Conservation (phyloP, 2,113 vertebrate genomes). For the Sylvia atricapilla region DNA sequence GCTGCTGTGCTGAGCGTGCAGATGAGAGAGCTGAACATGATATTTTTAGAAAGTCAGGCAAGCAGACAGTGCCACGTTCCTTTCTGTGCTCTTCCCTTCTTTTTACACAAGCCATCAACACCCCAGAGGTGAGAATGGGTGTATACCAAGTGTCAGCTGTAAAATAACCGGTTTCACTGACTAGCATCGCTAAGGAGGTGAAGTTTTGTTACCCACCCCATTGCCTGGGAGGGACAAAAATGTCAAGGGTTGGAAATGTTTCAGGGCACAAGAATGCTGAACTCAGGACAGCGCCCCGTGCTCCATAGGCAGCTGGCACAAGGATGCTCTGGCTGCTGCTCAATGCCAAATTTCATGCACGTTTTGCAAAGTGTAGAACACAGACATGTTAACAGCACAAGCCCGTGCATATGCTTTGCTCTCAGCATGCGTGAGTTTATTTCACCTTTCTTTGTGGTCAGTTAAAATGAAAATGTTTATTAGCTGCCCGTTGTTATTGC, state of each 20-base stretch:
- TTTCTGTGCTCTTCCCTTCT: not conserved
- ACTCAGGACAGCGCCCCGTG: rapidly evolving
- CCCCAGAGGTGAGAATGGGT: not conserved
- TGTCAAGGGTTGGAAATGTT: not conserved
- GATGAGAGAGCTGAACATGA: not conserved
- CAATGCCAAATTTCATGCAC: not conserved
- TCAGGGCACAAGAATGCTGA: not conserved
- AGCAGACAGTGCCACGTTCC: not conserved
- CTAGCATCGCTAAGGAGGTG: rapidly evolving
- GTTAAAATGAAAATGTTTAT: not conserved
- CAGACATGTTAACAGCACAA: rapidly evolving
- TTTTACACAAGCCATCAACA: not conserved
- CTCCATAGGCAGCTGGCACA: not conserved
- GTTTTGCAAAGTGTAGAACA: not conserved
- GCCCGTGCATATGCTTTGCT: rapidly evolving
- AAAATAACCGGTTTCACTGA: not conserved
- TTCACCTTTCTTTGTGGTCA: not conserved
- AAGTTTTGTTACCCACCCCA: not conserved
- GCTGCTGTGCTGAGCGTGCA: rapidly evolving
- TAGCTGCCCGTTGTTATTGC: not conserved
- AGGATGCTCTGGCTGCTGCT: not conserved
- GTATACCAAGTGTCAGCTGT: not conserved
- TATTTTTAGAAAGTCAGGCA: not conserved
- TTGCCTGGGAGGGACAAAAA: not conserved
- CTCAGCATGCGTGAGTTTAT: not conserved